Evolutionary conservation across 2,797 vertebrate genomes (phyloP), one percentile per base, ranked within the genome.

Genomic region (Typhlichthys subterraneus): DNA sequence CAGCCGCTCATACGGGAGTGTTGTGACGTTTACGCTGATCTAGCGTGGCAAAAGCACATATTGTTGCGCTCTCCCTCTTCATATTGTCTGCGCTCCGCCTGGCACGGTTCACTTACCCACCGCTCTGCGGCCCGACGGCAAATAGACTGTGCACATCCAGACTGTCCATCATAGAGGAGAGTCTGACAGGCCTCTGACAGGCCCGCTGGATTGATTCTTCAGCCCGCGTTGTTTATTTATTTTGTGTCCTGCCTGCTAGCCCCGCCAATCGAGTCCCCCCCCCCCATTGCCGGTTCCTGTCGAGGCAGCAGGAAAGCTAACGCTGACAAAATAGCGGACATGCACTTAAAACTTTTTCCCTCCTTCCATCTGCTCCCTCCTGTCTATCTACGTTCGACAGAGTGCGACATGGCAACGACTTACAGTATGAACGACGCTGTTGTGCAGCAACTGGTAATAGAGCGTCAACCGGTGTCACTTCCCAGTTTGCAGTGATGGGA

Each of bases 11-110:
- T 19, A 45, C 12, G 15, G 12, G 12, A 55, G 31, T 14, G 86
- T 85, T 81, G 81, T 86, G 87, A 83, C 78, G 73, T 89, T 89
- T 90, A 83, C 87, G 88, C 87, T 88, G 90, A 91, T 89, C 69
- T 77, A 85, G 86, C 80, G 73, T 53, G 77, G 83, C 82, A 86
- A 81, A 79, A 75, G 87, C 84, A 86, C 76, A 88, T 84, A 85
- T 87, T 83, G 85, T 82, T 80, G 70, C 59, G 72, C 80, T 67
- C 85, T 90, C 84, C 72, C 82, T 87, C 87, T 84, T 88, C 85
- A 87, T 85, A 85, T 85, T 86, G 85, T 87, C 85, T 84, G 67
- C 56, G 76, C 75, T 75, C 42, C 55, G 78, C 61, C 77, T 72
- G 64, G 80, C 85, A 87, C 48, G 85, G 85, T 87, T 88, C 88